Evolutionary conservation across 2,113 vertebrate genomes (phyloP).

Genomic region (Sylvietta virens): DNA sequence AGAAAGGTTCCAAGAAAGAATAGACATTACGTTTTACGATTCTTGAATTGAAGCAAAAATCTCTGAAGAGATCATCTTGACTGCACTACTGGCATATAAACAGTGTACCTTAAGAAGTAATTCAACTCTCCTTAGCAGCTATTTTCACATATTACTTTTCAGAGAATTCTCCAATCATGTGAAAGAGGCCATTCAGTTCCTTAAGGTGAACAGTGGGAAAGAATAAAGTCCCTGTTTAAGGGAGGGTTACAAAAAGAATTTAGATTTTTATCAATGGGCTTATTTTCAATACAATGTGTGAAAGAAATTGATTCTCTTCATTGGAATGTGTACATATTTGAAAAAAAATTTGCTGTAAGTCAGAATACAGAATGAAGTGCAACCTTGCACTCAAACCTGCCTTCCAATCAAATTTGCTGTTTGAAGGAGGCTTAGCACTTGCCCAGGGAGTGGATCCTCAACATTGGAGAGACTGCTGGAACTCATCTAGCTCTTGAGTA

Average conservation of each 20-base stretch:
- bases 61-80: background rate
- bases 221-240: background rate
- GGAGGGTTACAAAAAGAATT: background rate
- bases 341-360: fast-evolving
- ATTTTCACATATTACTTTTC: background rate
- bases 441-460: background rate
- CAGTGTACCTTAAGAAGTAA: background rate
- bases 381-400: background rate
- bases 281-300: background rate
- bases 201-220: background rate
- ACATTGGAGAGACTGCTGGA: background rate
- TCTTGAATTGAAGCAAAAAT: background rate
- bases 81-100: background rate
- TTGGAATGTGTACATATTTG: background rate
- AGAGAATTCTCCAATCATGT: background rate
- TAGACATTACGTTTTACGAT: background rate
- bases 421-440: background rate
- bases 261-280: background rate
- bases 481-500: background rate
- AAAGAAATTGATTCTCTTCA: background rate
- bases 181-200: background rate
- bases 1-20: background rate
- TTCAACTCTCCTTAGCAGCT: background rate
- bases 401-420: background rate
- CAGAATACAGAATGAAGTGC: background rate